A percentile compares a stretch with the other conserved stretches of the same genome.
These are phyloP conservation scores for Peromyscus californicus DNA, from an alignment of 2,113 vertebrate species.

Conservation along the genomic window DNA sequence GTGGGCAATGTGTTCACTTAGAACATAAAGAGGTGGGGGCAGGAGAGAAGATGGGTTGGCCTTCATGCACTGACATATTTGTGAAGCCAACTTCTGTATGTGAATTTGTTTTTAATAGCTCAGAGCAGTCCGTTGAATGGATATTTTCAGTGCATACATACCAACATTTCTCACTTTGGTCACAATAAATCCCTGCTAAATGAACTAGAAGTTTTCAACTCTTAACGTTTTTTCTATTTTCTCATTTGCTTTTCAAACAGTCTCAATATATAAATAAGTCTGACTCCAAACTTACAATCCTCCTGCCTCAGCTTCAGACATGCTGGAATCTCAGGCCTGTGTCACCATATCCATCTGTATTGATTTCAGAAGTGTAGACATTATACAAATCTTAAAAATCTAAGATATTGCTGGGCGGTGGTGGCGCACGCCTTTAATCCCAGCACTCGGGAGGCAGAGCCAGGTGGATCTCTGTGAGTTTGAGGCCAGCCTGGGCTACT, in stretches of 20 bases:
- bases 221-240: conserved; percentile 2
- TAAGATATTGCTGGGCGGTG: too few relatives aligned
- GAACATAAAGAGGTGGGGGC: not conserved
- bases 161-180: not conserved
- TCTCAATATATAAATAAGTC: not conserved
- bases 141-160: conserved; percentile 17
- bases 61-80: not conserved
- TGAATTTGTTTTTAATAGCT: conserved; percentile 28
- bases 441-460: too few relatives aligned
- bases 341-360: not conserved
- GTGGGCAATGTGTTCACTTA: not conserved
- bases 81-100: not conserved
- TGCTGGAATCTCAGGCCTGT: not conserved
- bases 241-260: not conserved
- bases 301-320: not conserved
- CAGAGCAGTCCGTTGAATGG: not conserved
- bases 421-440: too few relatives aligned
- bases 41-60: too few relatives aligned
- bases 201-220: conserved; percentile 15
- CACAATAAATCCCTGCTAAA: conserved; percentile 33
- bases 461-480: too few relatives aligned
- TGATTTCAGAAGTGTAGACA: not conserved
- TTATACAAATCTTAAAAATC: conserved; percentile 32
- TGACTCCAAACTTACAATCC: not conserved
- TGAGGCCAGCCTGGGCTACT: too few relatives aligned